Conservation (phyloP, 2,888 invertebrate species). For the Lacanobia oleracea region DNA sequence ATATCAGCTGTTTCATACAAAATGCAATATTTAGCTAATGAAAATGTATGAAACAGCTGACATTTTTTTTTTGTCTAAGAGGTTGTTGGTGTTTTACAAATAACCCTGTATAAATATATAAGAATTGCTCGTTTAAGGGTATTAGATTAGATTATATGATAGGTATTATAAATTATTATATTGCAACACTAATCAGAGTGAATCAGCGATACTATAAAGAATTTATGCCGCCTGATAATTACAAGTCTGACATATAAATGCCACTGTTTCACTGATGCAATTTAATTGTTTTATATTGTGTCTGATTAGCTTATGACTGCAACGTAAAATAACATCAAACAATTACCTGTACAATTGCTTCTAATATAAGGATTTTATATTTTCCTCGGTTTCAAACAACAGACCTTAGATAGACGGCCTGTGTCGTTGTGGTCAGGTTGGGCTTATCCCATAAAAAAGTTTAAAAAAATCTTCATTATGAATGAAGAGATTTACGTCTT, state of each 20-base stretch:
- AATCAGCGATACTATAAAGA: slow-evolving; percentile 7
- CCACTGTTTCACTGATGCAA: background rate
- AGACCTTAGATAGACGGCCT: too few species aligned
- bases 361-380: background rate
- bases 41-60: too few species aligned
- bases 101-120: too few species aligned
- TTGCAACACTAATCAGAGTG: slow-evolving; percentile 28
- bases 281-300: slow-evolving; percentile 27
- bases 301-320: slow-evolving; percentile 1
- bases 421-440: too few species aligned
- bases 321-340: background rate
- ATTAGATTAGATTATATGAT: too few species aligned
- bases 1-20: too few species aligned
- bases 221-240: slow-evolving; percentile 21
- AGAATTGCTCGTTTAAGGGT: too few species aligned
- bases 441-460: background rate
- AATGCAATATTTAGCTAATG: too few species aligned
- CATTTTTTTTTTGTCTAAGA: too few species aligned
- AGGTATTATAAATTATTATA: slow-evolving; percentile 14
- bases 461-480: background rate
- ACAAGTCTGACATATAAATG: slow-evolving; percentile 20
- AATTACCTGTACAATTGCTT: background rate
- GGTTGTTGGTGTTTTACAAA: too few species aligned
- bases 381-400: too few species aligned
- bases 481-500: background rate